These are phyloP conservation scores for Orthosia gracilis DNA, from an alignment of 2,888 invertebrate species.

Conservation along the genomic window DNA sequence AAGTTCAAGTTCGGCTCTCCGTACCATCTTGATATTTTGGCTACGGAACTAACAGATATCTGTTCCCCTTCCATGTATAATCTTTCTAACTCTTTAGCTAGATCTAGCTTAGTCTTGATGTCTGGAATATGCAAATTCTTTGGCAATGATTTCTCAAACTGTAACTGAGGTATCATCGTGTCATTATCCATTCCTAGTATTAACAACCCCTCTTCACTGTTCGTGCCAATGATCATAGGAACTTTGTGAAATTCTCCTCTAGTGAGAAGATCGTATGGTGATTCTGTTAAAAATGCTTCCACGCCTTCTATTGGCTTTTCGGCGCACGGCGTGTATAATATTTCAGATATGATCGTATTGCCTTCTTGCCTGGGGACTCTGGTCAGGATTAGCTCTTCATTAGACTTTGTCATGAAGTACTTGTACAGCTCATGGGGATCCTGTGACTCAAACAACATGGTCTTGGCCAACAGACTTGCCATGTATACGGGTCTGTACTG, in stretches of 20 bases:
- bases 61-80: constrained; percentile 82
- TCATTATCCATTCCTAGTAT: constrained; percentile 78
- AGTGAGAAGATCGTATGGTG: constrained; percentile 75
- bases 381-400: constrained; percentile 78
- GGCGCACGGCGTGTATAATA: constrained; percentile 80
- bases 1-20: constrained; percentile 77
- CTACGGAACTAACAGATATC: constrained; percentile 73
- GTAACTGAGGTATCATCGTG: constrained; percentile 73
- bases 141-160: constrained; percentile 78
- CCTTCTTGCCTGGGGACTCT: constrained; percentile 79
- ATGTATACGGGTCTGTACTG: constrained; percentile 80
- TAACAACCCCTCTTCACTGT: constrained; percentile 80
- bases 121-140: constrained; percentile 78
- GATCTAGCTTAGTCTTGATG: constrained; percentile 65
- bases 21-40: constrained; percentile 77
- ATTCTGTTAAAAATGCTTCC: constrained; percentile 81
- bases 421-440: constrained; percentile 79
- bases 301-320: constrained; percentile 80
- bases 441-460: constrained; percentile 76
- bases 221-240: constrained; percentile 82
- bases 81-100: constrained; percentile 74
- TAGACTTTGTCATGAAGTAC: constrained; percentile 76
- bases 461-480: constrained; percentile 80
- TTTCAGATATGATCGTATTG: constrained; percentile 76
- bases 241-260: constrained; percentile 81